A percentile compares a stretch with the other conserved stretches of the same genome.
phyloP scores from a whole-genome alignment of 1,140 invertebrate genomes.

The Bombus haemorrhoidalis region DNA sequence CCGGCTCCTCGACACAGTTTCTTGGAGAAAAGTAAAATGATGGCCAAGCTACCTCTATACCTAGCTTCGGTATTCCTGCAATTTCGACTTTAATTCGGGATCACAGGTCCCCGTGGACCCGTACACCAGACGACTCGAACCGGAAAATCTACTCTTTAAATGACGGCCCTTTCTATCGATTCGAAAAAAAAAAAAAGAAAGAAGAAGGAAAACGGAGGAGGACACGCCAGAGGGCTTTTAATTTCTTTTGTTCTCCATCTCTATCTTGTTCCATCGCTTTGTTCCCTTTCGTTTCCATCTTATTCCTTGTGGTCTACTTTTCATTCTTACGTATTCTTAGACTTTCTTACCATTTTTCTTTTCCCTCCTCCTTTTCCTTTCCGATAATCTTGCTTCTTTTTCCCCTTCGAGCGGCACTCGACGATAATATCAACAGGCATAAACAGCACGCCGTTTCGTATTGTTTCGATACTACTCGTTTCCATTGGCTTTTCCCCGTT shows the following conservation, averaged over 20 bases:
- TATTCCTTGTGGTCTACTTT: background rate
- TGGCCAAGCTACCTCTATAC: background rate
- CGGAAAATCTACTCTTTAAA: conserved; percentile 60
- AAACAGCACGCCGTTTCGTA: conserved; percentile 1
- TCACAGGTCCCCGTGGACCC: conserved; percentile 9
- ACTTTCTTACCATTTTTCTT: background rate
- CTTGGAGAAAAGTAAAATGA: conserved; percentile 20
- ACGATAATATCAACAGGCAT: conserved; percentile 42
- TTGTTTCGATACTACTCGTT: conserved; percentile 20
- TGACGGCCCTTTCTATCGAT: conserved; percentile 48
- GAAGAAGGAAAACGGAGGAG: conserved; percentile 36
- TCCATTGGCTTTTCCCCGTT: background rate
- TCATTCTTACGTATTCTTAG: background rate
- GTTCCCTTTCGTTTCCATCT: background rate
- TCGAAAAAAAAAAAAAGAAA: conserved; percentile 11
- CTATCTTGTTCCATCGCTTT: background rate
- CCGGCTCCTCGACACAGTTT: background rate
- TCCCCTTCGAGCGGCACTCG: background rate
- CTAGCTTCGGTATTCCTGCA: background rate
- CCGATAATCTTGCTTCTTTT: background rate
- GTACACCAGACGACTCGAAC: conserved; percentile 1
- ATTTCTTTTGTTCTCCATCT: conserved; percentile 34
- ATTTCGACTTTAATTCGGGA: conserved; percentile 54
- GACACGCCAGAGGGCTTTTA: conserved; percentile 51
- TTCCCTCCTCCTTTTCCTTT: background rate